These are phyloP conservation scores for Bicyclus anynana DNA, from an alignment of 1,140 invertebrate genomes.

Conservation along the genomic window DNA sequence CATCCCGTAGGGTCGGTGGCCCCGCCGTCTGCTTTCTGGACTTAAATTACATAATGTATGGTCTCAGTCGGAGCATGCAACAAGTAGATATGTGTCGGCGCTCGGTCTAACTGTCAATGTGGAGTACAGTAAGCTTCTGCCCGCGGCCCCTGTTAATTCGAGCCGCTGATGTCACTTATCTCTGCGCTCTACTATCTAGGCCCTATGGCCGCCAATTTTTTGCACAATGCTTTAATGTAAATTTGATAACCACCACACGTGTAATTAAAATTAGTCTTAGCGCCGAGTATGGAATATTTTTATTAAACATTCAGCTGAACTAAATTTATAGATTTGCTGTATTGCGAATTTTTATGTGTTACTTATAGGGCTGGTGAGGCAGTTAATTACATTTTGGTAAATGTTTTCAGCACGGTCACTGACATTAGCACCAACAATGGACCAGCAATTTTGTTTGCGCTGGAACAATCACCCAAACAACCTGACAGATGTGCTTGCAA, in stretches of 20 bases:
- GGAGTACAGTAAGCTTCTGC: conserved; percentile 75
- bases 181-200: conserved; percentile 72
- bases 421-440: conserved; percentile 83
- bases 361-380: conserved; percentile 11
- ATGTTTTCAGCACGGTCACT: conserved; percentile 74
- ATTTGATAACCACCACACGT: conserved; percentile 64
- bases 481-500: conserved; percentile 91
- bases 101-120: conserved; percentile 77
- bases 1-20: conserved; percentile 75
- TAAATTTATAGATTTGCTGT: conserved; percentile 22
- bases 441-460: conserved; percentile 95
- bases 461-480: conserved; percentile 96
- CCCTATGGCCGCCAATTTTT: conserved; percentile 75
- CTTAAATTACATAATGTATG: conserved; percentile 78
- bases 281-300: conserved; percentile 24
- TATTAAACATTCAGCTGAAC: conserved; percentile 18
- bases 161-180: conserved; percentile 76
- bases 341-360: conserved; percentile 40
- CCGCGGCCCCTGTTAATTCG: conserved; percentile 76
- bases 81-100: conserved; percentile 78
- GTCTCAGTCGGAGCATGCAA: conserved; percentile 74
- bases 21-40: conserved; percentile 68
- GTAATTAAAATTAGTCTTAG: conserved; percentile 42
- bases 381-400: conserved; percentile 27
- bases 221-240: conserved; percentile 64